Evolutionary conservation across 2,797 vertebrate species (phyloP).

Genomic region (Apogon hyalosoma): DNA sequence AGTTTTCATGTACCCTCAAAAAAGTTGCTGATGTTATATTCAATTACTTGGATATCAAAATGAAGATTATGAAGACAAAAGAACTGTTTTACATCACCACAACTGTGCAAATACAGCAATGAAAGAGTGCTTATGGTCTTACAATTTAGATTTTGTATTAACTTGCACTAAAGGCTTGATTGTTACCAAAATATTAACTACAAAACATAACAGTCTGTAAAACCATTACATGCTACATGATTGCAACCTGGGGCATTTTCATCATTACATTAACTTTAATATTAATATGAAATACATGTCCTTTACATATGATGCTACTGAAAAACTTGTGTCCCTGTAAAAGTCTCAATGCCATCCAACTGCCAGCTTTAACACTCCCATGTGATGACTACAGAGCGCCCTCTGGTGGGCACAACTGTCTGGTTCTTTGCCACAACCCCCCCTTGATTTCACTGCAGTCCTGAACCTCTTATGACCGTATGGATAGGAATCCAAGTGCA

Average conservation of each 20-base stretch:
- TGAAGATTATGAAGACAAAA: not conserved
- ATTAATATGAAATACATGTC: not conserved
- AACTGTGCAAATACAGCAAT: slow-evolving; percentile 63
- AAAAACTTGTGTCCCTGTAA: not conserved
- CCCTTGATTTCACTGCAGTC: not conserved
- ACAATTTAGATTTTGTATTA: slow-evolving; percentile 4
- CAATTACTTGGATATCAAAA: slow-evolving; percentile 14
- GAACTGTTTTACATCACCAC: slow-evolving; percentile 27
- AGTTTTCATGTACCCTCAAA: not conserved
- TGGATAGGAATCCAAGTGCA: slow-evolving; percentile 31
- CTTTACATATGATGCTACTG: not conserved
- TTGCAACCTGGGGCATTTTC: slow-evolving; percentile 40
- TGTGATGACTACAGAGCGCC: slow-evolving; percentile 36
- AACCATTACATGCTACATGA: slow-evolving; percentile 59
- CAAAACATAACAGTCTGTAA: slow-evolving; percentile 11
- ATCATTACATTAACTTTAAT: not conserved
- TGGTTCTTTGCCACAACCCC: not conserved
- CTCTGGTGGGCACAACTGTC: slow-evolving; percentile 32
- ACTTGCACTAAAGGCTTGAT: slow-evolving; percentile 2
- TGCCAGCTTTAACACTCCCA: not conserved
- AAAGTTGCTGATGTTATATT: slow-evolving; percentile 2
- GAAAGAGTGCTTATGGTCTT: slow-evolving; percentile 1
- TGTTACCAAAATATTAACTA: not conserved
- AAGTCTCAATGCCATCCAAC: no score
- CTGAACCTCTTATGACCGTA: not conserved